Conservation (phyloP, 2,113 vertebrate genomes). For the Grus americana region DNA sequence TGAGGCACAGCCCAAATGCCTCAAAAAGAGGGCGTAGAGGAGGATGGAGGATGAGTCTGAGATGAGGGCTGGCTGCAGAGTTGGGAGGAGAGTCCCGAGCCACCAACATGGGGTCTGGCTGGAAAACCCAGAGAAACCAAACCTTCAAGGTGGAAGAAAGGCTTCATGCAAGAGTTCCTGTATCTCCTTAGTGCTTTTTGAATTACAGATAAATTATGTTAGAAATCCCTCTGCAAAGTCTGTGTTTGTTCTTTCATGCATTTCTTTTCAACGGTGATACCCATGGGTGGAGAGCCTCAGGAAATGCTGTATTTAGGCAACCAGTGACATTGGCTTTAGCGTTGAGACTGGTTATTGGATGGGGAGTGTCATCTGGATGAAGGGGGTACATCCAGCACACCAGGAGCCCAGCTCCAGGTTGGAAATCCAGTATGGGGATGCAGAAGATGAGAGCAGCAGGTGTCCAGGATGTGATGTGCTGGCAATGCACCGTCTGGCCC, state of each 20-base stretch:
- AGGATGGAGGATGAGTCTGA: neutral
- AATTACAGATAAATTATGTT: neutral
- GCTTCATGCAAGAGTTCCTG: neutral
- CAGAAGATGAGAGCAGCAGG: neutral
- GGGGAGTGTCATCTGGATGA: neutral
- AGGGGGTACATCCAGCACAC: neutral
- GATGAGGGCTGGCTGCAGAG: neutral
- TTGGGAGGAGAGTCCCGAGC: neutral
- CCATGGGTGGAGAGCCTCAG: neutral
- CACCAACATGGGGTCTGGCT: neutral
- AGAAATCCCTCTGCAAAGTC: neutral
- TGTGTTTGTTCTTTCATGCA: neutral
- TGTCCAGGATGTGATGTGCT: neutral
- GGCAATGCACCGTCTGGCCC: rapidly evolving
- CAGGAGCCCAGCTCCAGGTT: neutral
- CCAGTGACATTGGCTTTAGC: neutral
- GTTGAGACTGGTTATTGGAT: neutral
- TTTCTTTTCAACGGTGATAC: neutral
- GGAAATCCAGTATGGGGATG: rapidly evolving
- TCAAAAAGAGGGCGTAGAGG: neutral
- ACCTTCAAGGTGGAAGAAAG: neutral
- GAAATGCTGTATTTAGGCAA: neutral
- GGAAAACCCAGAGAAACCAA: neutral
- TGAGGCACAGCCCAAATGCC: neutral
- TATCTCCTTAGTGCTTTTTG: neutral